Base-by-base conservation (phyloP, 2,113 vertebrate species). In the Henicopernis longicauda region DNA sequence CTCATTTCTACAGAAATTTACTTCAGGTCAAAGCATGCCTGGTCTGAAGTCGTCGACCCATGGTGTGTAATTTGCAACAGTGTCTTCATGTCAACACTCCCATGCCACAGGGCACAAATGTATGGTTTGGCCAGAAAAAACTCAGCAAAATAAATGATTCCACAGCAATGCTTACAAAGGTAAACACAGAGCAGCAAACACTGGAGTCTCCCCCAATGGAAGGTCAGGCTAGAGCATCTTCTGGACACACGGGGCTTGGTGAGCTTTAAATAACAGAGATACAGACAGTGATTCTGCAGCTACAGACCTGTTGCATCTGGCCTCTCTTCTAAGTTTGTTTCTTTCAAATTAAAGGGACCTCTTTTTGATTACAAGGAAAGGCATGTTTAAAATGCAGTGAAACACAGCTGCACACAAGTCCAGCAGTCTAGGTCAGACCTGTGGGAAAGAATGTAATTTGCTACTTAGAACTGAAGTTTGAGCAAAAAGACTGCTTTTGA, bases 121-220 rank as follows among this genome's bases (percentile, higher is more conserved):
- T 52, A 86, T 45, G 71, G 70, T 81, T 92, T 78, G 92, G 73
- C 27, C 78, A 83, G 78, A 84, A 61, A 61, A 74, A 92, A 69
- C 10, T 52, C 82, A 73, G 58, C 62, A 95, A 91, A 89, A 93
- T 59, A 85, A 93, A 94, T 93, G 50, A 89, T 71, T 74, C 66
- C 38, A 32, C 22, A 57, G 73, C 72, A 67, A 34, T 12, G 42
- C 32, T 66, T 72, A 76, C 20, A 49, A 66, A 94, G 55, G 83
- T 89, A 86, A 91, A 73, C 59, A 89, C 23, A 58, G 50, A 80
- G 67, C 45, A 93, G 84, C 50, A 31, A 82, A 42, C 13, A 20
- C 27, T 3, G 11, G 52, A 47, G 50, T 29, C 32, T 89, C 34
- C 63, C 40, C 34, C 42, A 59, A 1, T 13, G 45, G 61, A 59